Evolutionary conservation across 2,797 vertebrate genomes (phyloP).

Genomic region (Hyperoplus lanceolatus): DNA sequence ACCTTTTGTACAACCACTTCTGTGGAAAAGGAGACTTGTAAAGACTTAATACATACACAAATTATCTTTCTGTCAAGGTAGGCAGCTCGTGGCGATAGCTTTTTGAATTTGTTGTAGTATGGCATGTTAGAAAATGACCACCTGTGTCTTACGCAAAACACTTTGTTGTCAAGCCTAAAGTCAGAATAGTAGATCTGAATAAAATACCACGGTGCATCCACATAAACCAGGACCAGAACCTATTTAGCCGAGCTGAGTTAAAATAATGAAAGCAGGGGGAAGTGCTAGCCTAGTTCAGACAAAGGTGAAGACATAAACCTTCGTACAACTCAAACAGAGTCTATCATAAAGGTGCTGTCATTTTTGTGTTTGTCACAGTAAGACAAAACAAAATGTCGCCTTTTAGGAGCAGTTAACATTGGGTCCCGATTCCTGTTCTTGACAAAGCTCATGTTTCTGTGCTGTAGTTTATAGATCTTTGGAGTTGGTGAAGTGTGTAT

Average conservation of each 20-base stretch:
- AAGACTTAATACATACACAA: background rate
- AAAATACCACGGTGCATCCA: background rate
- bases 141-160: background rate
- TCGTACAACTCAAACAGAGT: background rate
- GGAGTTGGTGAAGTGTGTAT: background rate
- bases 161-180: background rate
- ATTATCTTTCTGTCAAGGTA: background rate
- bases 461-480: background rate
- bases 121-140: background rate
- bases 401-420: background rate
- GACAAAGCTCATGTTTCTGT: background rate
- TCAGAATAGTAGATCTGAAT: background rate
- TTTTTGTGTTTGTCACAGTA: background rate
- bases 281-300: background rate
- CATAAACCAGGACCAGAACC: background rate
- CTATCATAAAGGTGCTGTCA: background rate
- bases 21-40: constrained; percentile 26
- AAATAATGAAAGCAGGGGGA: background rate
- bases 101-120: background rate
- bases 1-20: constrained; percentile 33
- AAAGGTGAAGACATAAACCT: background rate
- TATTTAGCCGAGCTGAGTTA: background rate
- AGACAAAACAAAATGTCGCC: background rate
- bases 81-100: background rate
- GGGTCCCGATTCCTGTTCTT: no score